Conservation (phyloP, 53 echinoderm and acorn worm genomes). For the Zoroaster sp. region DNA sequence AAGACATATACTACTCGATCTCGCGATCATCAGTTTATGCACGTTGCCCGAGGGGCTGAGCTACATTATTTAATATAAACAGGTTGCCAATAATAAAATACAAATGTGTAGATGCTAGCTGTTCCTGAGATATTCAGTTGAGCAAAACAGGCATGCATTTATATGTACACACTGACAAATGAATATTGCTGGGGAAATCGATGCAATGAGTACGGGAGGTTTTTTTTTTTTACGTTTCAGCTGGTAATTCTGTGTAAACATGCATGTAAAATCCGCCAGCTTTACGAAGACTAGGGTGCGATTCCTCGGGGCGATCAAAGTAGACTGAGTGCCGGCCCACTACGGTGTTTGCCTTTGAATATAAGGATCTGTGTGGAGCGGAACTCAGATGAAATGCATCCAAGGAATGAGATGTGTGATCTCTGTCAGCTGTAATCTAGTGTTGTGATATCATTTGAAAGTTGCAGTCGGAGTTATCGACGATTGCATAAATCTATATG, state of each 20-base stretch:
- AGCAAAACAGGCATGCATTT: not conserved
- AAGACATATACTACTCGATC: no score
- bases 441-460: not conserved
- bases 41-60: no score
- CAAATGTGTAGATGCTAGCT: no score
- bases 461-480: not conserved
- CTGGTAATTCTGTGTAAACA: conserved; percentile 25
- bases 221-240: not conserved
- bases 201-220: not conserved
- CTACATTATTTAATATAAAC: no score
- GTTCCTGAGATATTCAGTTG: not conserved
- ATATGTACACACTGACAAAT: not conserved
- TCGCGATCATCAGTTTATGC: no score
- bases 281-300: not conserved
- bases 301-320: not conserved
- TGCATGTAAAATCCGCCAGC: conserved; percentile 5
- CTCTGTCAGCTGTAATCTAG: not conserved
- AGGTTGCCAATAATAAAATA: no score
- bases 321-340: not conserved
- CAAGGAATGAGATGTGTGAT: not conserved
- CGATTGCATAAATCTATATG: not conserved
- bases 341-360: not conserved
- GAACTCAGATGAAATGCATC: not conserved
- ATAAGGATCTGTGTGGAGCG: not conserved
- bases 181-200: not conserved